A percentile compares a stretch with the other conserved stretches of the same genome.
phyloP scores from a whole-genome alignment of 2,888 invertebrate species.

The Apocheima hispidaria region DNA sequence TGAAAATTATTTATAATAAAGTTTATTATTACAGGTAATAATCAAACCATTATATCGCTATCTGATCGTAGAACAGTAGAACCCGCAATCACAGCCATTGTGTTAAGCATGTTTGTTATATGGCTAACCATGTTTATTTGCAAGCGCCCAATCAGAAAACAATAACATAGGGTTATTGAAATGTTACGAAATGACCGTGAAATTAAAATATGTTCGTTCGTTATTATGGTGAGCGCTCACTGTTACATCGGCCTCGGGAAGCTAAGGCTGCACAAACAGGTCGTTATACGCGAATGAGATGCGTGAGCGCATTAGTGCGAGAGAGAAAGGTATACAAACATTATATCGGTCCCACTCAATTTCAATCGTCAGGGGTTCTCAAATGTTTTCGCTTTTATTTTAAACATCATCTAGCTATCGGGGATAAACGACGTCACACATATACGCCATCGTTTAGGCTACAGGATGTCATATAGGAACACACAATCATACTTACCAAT shows the following conservation, averaged over 20 bases:
- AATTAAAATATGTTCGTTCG: conserved; percentile 72
- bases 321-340: conserved; percentile 75
- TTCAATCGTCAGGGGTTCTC: conserved; percentile 59
- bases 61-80: conserved; percentile 41
- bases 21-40: conserved; percentile 35
- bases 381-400: conserved; percentile 41
- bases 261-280: conserved; percentile 73
- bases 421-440: no score
- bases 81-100: conserved; percentile 51
- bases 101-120: conserved; percentile 42
- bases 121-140: conserved; percentile 61
- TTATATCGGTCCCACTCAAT: conserved; percentile 59
- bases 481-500: no score
- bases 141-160: conserved; percentile 57
- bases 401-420: no score
- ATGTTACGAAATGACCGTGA: conserved; percentile 81
- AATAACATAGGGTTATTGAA: conserved; percentile 67
- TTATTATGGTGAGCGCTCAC: conserved; percentile 57
- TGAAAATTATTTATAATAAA: conserved; percentile 25
- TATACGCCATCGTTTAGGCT: no score
- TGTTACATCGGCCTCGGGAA: conserved; percentile 70
- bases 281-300: conserved; percentile 76
- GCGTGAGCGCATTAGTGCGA: conserved; percentile 67
- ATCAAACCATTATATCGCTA: conserved; percentile 45
- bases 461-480: no score